Conservation (phyloP, 2,113 vertebrate genomes). For the Todiramphus saurophagus region DNA sequence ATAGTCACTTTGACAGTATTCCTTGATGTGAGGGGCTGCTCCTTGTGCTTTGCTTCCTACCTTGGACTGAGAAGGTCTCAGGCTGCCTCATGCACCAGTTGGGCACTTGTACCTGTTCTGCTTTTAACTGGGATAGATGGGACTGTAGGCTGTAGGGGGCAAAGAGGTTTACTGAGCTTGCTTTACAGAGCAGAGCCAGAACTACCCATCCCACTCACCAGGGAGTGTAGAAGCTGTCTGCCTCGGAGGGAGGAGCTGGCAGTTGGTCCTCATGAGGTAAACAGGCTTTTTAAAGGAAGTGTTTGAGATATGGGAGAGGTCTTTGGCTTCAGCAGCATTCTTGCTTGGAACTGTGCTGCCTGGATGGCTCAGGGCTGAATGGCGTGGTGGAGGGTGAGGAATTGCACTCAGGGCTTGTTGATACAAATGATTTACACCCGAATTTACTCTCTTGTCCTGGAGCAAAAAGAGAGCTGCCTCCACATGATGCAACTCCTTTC, state of each 20-base stretch:
- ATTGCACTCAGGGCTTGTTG: not conserved
- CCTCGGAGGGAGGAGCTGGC: not conserved
- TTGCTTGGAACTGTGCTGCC: not conserved
- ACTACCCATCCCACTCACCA: not conserved
- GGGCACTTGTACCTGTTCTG: not conserved
- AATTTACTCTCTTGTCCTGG: conserved; percentile 25
- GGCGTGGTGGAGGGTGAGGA: not conserved
- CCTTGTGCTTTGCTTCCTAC: not conserved
- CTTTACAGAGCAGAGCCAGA: not conserved
- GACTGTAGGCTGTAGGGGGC: not conserved
- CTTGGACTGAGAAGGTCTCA: not conserved
- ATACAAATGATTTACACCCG: conserved; percentile 45
- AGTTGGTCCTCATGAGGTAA: not conserved
- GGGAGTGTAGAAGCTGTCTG: not conserved
- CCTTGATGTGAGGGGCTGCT: rapidly evolving
- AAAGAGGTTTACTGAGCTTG: not conserved
- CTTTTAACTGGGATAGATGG: rapidly evolving
- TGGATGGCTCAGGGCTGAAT: not conserved
- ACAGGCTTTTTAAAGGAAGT: not conserved
- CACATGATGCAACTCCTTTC: not conserved
- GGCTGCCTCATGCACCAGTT: rapidly evolving
- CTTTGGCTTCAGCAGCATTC: not conserved
- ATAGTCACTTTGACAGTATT: not conserved
- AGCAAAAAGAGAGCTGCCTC: not conserved
- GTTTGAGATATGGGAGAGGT: conserved; percentile 10